Evolutionary conservation across 2,797 vertebrate species (phyloP).

Genomic region (Pangasius sanitwongsei): DNA sequence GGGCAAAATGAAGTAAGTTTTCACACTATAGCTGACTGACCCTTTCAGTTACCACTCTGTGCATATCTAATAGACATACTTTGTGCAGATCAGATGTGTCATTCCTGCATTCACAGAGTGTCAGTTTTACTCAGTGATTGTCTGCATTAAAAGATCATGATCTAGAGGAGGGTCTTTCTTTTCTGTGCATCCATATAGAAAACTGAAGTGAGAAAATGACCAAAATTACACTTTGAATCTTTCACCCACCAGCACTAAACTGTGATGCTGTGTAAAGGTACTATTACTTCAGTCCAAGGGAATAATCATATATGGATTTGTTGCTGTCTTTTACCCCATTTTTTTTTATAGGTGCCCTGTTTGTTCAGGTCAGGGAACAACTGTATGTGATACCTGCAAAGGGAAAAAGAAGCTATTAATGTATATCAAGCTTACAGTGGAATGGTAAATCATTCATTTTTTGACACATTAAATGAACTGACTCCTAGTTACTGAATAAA

Average conservation of each 20-base stretch:
- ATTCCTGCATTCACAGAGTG: background rate
- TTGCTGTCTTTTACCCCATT: background rate
- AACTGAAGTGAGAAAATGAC: background rate
- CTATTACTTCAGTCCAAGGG: background rate
- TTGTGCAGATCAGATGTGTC: background rate
- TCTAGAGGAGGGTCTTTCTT: background rate
- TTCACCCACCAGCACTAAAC: background rate
- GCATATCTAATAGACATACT: background rate
- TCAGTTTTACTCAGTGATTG: background rate
- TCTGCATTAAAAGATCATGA: background rate
- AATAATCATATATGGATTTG: background rate
- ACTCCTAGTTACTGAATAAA: background rate
- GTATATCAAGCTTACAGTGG: slow-evolving; percentile 49
- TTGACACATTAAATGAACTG: background rate
- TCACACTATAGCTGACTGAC: background rate
- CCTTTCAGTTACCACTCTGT: background rate
- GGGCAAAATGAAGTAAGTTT: slow-evolving; percentile 9
- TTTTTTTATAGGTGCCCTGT: slow-evolving; percentile 31
- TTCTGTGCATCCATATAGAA: background rate
- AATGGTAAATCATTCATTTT: slow-evolving; percentile 37
- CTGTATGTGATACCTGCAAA: slow-evolving; percentile 37
- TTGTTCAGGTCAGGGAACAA: slow-evolving; percentile 35
- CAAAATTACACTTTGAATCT: background rate
- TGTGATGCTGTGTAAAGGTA: background rate
- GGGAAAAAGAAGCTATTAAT: slow-evolving; percentile 37